These are phyloP conservation scores for Pediacus dermestoides DNA, from an alignment of 2,888 invertebrate genomes.

Conservation along the genomic window DNA sequence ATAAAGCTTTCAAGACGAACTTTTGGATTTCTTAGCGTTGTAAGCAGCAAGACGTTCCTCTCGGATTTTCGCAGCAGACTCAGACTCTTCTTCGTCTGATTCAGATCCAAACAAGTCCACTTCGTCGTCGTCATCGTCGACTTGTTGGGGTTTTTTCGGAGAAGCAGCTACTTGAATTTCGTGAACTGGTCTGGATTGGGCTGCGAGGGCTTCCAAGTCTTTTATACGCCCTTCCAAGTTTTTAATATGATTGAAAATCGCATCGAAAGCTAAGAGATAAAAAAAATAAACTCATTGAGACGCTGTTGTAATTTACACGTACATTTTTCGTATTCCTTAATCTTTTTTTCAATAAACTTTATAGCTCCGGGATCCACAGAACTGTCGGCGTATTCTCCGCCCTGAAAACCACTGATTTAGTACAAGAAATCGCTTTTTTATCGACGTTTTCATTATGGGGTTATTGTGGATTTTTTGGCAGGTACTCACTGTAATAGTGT, in stretches of 20 bases:
- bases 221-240: conserved; percentile 30
- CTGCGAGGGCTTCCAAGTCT: conserved; percentile 34
- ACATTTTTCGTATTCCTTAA: conserved; percentile 40
- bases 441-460: no score
- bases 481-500: conserved; percentile 68
- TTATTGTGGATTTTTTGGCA: conserved; percentile 12
- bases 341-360: conserved; percentile 42
- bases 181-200: conserved; percentile 28
- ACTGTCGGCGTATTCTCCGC: conserved; percentile 9
- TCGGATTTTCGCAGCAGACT: conserved; percentile 69
- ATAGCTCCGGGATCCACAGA: conserved; percentile 36
- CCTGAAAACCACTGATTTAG: conserved; percentile 15
- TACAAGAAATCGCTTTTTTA: not conserved
- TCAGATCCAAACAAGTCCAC: conserved; percentile 81
- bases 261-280: conserved; percentile 31
- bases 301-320: conserved; percentile 20
- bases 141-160: conserved; percentile 20
- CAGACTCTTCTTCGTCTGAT: conserved; percentile 72
- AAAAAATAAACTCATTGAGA: conserved; percentile 7
- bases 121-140: conserved; percentile 62
- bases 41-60: conserved; percentile 87
- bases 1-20: conserved; percentile 44
- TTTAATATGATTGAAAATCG: conserved; percentile 29
- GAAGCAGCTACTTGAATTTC: conserved; percentile 30
- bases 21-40: conserved; percentile 87